phyloP scores from a whole-genome alignment of 1,140 invertebrate species.

The Reticulitermes speratus region DNA sequence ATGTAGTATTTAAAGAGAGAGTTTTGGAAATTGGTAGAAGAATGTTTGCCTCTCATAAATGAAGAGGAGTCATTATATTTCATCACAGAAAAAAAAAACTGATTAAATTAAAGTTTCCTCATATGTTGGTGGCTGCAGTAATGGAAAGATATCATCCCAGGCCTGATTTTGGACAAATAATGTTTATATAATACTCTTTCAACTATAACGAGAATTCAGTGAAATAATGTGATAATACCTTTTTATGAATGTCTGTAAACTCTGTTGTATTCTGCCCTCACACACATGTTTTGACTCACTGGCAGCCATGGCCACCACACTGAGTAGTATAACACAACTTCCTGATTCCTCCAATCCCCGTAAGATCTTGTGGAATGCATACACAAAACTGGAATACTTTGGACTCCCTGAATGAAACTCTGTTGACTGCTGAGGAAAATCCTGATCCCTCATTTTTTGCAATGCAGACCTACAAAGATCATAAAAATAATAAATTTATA shows the following conservation, averaged over 20 bases:
- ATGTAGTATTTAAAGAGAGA: no score
- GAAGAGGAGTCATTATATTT: no score
- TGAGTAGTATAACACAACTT: constrained; percentile 19
- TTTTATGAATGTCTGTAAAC: constrained; percentile 19
- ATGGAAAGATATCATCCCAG: no score
- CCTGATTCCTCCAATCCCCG: constrained; percentile 14
- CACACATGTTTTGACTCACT: constrained; percentile 14
- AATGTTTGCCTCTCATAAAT: no score
- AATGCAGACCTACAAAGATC: constrained; percentile 21
- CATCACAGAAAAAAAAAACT: no score
- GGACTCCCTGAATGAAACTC: neutral
- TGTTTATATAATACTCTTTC: neutral
- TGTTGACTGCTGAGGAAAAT: constrained; percentile 21
- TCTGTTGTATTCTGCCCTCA: constrained; percentile 23
- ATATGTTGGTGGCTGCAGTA: no score
- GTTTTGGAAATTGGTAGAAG: no score
- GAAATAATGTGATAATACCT: constrained; percentile 23
- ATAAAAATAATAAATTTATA: no score
- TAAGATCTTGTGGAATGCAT: constrained; percentile 25
- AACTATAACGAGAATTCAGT: no score
- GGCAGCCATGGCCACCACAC: constrained; percentile 13
- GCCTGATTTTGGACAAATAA: no score
- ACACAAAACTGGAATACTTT: neutral
- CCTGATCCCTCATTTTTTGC: constrained; percentile 22
- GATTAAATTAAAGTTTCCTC: no score